phyloP scores from a whole-genome alignment of 2,113 vertebrate species.

The Maccullochella peelii region DNA sequence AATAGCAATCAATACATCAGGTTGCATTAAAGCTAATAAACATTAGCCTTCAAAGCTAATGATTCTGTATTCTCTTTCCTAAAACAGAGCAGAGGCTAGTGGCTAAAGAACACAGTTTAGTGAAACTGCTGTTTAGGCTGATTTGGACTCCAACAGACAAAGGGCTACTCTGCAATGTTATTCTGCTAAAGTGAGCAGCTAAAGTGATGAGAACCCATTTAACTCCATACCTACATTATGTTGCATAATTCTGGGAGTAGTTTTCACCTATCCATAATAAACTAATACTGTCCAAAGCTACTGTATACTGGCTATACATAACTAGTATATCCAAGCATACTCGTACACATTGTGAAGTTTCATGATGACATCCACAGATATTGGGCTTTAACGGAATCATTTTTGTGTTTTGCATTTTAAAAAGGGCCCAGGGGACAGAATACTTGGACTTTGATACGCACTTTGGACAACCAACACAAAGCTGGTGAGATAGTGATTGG shows the following conservation, averaged over 20 bases:
- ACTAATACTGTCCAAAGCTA: neutral
- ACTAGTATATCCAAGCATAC: neutral
- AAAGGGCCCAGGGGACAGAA: neutral
- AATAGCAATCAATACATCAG: neutral
- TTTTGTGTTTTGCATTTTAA: neutral
- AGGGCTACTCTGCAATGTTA: neutral
- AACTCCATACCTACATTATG: too few relatives aligned
- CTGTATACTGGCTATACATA: neutral
- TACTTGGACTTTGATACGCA: too few relatives aligned
- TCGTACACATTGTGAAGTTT: neutral
- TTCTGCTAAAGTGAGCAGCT: neutral
- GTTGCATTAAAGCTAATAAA: neutral
- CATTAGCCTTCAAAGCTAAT: neutral
- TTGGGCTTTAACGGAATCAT: neutral
- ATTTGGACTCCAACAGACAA: neutral
- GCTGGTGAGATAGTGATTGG: neutral
- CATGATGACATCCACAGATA: neutral
- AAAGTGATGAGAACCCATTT: too few relatives aligned
- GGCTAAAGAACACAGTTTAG: neutral
- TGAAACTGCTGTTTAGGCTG: neutral
- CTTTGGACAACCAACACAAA: neutral
- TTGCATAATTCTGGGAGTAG: neutral
- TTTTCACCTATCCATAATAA: neutral
- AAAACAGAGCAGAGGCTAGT: neutral
- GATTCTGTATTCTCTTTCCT: neutral